phyloP scores from a whole-genome alignment of 2,888 invertebrate species.

The Macropis europaea region DNA sequence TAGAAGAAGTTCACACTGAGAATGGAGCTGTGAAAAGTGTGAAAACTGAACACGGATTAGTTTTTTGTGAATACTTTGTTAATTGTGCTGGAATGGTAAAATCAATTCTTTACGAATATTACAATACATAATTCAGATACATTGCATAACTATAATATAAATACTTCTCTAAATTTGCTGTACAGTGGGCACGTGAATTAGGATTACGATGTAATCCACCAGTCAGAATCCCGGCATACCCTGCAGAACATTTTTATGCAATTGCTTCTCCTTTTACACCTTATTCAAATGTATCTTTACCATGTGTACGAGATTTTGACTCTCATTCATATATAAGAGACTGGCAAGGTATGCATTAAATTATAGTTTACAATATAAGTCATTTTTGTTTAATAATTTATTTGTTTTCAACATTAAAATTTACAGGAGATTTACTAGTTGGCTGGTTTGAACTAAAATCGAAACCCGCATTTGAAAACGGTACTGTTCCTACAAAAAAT shows the following conservation, averaged over 20 bases:
- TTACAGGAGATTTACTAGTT: conserved; percentile 81
- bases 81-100: conserved; percentile 86
- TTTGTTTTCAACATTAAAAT: not conserved
- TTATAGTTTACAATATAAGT: not conserved
- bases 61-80: conserved; percentile 84
- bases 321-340: conserved; percentile 84
- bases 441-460: conserved; percentile 86
- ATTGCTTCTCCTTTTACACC: conserved; percentile 81
- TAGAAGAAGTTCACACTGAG: conserved; percentile 82
- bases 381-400: not conserved
- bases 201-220: conserved; percentile 82
- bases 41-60: conserved; percentile 82
- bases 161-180: conserved; percentile 70
- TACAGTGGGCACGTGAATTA: conserved; percentile 83
- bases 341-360: conserved; percentile 78
- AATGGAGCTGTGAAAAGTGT: conserved; percentile 83
- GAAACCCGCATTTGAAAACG: conserved; percentile 83
- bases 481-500: conserved; percentile 77
- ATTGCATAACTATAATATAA: not conserved
- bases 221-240: conserved; percentile 86
- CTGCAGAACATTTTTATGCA: conserved; percentile 86
- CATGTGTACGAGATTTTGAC: conserved; percentile 85
- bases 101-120: not conserved
- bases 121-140: not conserved
- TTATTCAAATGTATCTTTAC: conserved; percentile 77